A percentile compares a stretch with the other conserved stretches of the same genome.
Evolutionary conservation across 2,888 invertebrate genomes (phyloP).

Genomic region (Chironomus riparius): DNA sequence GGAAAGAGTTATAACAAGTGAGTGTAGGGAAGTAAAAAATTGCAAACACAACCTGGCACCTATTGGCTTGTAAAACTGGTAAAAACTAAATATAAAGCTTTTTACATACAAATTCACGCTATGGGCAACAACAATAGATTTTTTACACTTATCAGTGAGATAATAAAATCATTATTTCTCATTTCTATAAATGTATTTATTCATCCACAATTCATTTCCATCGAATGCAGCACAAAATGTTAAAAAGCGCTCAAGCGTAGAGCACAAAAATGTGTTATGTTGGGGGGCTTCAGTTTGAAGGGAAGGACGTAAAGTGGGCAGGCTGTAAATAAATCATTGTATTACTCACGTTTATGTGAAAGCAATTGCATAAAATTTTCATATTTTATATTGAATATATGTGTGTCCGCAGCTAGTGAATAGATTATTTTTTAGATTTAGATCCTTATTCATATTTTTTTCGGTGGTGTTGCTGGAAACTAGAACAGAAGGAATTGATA

Average conservation of each 20-base stretch:
- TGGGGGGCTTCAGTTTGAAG: not conserved
- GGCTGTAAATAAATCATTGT: constrained; percentile 25
- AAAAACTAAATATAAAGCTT: not conserved
- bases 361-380: constrained; percentile 25
- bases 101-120: not conserved
- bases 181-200: not conserved
- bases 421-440: not conserved
- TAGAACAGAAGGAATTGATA: not conserved
- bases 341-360: constrained; percentile 20
- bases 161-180: constrained; percentile 21
- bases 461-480: not conserved
- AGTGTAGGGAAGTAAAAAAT: not conserved
- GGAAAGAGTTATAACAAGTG: not conserved
- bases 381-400: constrained; percentile 2
- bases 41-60: constrained; percentile 18
- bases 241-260: not conserved
- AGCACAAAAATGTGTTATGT: not conserved
- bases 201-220: not conserved
- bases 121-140: constrained; percentile 4
- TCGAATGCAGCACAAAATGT: not conserved
- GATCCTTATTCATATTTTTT: not conserved
- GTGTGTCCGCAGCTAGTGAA: not conserved
- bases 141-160: constrained; percentile 13
- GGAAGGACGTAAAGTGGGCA: not conserved
- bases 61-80: not conserved